These are phyloP conservation scores for Spongia lamella DNA, from an alignment of 37 sponge, comb jelly and placozoan genomes.

Conservation along the genomic window DNA sequence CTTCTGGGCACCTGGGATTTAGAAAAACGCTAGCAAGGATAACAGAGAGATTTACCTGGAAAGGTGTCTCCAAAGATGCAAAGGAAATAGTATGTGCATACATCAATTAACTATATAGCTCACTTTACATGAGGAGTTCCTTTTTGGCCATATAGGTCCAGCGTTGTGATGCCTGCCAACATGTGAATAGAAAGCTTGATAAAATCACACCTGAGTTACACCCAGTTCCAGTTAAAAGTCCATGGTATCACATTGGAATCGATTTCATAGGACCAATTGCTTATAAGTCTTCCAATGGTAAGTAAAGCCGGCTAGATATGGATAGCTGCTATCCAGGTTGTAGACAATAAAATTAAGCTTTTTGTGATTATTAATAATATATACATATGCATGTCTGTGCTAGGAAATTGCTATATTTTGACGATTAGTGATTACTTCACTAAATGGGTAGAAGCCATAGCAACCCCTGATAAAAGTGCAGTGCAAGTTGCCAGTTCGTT, in stretches of 20 bases:
- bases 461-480: constrained; percentile 45
- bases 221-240: constrained; percentile 67
- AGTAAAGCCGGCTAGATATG: too few relatives aligned
- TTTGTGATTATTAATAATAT: too few relatives aligned
- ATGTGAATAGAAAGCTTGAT: constrained; percentile 37
- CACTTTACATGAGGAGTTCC: neutral
- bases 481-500: constrained; percentile 43
- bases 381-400: too few relatives aligned
- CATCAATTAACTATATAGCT: constrained; percentile 1
- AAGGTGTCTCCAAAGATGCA: constrained; percentile 52
- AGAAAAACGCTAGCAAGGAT: constrained; percentile 46
- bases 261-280: too few relatives aligned
- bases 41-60: constrained; percentile 61
- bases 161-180: constrained; percentile 72
- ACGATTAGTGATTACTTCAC: constrained; percentile 76
- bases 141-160: constrained; percentile 26
- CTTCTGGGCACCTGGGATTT: constrained; percentile 69
- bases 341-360: too few relatives aligned
- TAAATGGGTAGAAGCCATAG: constrained; percentile 57
- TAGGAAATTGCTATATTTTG: constrained; percentile 54
- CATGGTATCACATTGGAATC: constrained; percentile 75
- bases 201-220: constrained; percentile 58
- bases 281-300: constrained; percentile 52
- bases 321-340: too few relatives aligned
- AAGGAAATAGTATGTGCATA: constrained; percentile 47